Evolutionary conservation across 1,140 invertebrate species (phyloP).

Genomic region (Euura saliciscinereae): DNA sequence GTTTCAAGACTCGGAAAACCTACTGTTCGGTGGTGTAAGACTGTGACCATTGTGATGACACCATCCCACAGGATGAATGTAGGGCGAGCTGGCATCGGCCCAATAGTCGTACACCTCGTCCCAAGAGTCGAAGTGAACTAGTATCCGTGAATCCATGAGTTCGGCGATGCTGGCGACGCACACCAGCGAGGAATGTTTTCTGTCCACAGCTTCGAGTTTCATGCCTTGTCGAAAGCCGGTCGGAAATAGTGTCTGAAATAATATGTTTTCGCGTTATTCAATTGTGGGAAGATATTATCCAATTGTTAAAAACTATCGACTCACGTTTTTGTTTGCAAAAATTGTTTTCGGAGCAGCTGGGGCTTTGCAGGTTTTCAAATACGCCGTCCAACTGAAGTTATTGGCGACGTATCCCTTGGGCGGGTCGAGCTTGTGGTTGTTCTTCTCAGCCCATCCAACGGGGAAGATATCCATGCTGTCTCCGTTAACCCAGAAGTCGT

Average conservation of each 20-base stretch:
- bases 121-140: constrained; percentile 96
- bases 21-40: constrained; percentile 87
- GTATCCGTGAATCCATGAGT: constrained; percentile 82
- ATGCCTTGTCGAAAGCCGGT: constrained; percentile 84
- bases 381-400: constrained; percentile 84
- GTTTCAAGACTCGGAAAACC: constrained; percentile 40
- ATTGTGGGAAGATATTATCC: background rate
- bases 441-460: constrained; percentile 90
- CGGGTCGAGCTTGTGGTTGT: constrained; percentile 73
- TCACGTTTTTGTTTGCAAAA: constrained; percentile 73
- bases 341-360: constrained; percentile 79
- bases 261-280: too few relatives aligned
- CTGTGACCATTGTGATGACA: constrained; percentile 80
- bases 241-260: constrained; percentile 69
- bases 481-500: constrained; percentile 94
- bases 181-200: constrained; percentile 82
- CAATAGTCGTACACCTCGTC: constrained; percentile 94
- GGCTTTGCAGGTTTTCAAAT: constrained; percentile 79
- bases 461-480: constrained; percentile 92
- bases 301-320: constrained; percentile 21
- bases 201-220: constrained; percentile 95
- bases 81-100: constrained; percentile 87
- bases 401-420: constrained; percentile 72
- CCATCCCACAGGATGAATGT: constrained; percentile 94
- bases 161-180: constrained; percentile 90